These are phyloP conservation scores for Cephus sareptanus DNA, from an alignment of 2,888 invertebrate genomes.

Conservation along the genomic window DNA sequence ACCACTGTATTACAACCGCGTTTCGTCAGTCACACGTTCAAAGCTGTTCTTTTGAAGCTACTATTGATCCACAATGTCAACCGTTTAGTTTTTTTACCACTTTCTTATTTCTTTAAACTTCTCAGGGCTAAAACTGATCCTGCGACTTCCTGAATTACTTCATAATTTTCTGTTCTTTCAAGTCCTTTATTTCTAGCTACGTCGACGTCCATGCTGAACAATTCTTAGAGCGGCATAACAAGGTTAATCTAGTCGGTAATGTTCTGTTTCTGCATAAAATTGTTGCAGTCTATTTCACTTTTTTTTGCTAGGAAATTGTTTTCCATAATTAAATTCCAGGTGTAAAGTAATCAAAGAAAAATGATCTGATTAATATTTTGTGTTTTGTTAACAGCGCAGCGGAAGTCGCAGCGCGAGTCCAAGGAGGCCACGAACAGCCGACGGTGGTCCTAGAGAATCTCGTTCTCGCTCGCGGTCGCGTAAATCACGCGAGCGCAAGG, in stretches of 20 bases:
- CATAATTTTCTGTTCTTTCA: not conserved
- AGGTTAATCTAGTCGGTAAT: not conserved
- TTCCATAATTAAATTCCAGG: not conserved
- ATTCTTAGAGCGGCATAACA: not conserved
- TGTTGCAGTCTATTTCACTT: not conserved
- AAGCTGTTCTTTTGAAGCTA: conserved; percentile 14
- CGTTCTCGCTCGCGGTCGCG: conserved; percentile 63
- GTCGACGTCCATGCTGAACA: not conserved
- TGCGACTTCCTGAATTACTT: not conserved
- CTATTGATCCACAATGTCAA: conserved; percentile 25
- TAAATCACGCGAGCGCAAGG: conserved; percentile 59
- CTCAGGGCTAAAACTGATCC: conserved; percentile 29
- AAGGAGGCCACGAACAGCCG: conserved; percentile 50
- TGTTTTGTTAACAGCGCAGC: conserved; percentile 45
- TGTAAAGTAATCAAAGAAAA: not conserved
- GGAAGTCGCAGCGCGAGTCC: conserved; percentile 59
- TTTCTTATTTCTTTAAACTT: not conserved
- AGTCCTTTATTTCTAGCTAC: not conserved
- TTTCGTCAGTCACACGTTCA: not conserved
- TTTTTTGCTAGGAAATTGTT: not conserved
- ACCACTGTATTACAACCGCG: not conserved
- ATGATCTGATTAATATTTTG: not conserved
- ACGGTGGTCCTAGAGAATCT: conserved; percentile 55
- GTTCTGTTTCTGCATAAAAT: not conserved
- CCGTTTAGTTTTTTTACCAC: conserved; percentile 3